phyloP scores from a whole-genome alignment of 2,797 vertebrate species.

The Pseudochaenichthys georgianus region DNA sequence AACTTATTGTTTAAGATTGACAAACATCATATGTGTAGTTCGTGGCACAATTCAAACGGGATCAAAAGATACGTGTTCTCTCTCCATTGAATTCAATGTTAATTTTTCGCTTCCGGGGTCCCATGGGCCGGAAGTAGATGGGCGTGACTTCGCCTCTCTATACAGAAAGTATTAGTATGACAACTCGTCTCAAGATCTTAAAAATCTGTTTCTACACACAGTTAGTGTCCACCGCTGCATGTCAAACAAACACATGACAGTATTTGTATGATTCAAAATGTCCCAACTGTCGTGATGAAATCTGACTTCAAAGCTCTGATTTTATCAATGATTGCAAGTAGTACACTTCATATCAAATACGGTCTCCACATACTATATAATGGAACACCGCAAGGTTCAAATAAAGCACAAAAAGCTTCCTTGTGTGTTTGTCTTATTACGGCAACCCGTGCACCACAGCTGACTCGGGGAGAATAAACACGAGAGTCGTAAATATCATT shows the following conservation, averaged over 20 bases:
- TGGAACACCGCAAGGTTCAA: constrained; percentile 3
- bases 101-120: too few relatives aligned
- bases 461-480: constrained; percentile 45
- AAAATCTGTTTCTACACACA: too few relatives aligned
- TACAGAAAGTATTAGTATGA: too few relatives aligned
- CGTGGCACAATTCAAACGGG: too few relatives aligned
- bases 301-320: neutral
- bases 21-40: too few relatives aligned
- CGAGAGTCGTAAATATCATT: constrained; percentile 12
- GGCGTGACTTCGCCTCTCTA: too few relatives aligned
- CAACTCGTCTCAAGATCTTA: too few relatives aligned
- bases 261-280: neutral
- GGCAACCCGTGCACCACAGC: constrained; percentile 45
- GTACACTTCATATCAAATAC: neutral
- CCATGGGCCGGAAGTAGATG: too few relatives aligned
- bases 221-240: too few relatives aligned
- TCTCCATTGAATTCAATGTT: too few relatives aligned
- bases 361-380: constrained; percentile 18
- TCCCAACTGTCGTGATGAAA: neutral
- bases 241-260: constrained; percentile 8
- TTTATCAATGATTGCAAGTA: neutral
- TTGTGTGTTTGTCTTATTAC: constrained; percentile 37
- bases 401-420: constrained; percentile 18
- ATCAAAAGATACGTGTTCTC: too few relatives aligned
- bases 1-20: too few relatives aligned